Conservation (phyloP, 2,113 vertebrate genomes). For the Scomber colias region DNA sequence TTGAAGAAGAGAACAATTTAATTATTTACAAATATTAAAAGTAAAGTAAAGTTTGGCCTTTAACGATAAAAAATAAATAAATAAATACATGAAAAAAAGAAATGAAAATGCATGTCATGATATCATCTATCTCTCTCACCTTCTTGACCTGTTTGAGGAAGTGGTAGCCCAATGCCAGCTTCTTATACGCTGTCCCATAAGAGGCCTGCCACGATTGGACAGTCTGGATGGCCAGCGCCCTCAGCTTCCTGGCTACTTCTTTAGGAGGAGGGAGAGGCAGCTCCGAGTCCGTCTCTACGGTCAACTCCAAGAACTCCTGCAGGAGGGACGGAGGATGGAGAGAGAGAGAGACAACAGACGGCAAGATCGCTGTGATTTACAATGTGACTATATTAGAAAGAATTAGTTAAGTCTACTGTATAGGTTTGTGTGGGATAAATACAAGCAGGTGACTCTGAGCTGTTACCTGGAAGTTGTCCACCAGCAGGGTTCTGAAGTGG, state of each 20-base stretch:
- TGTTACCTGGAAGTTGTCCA: conserved; percentile 89
- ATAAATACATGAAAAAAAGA: too few species aligned
- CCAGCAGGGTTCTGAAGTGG: conserved; percentile 87
- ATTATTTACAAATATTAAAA: too few species aligned
- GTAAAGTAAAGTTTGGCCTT: not conserved
- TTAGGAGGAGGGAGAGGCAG: conserved; percentile 93
- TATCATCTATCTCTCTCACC: conserved; percentile 78
- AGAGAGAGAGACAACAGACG: not conserved
- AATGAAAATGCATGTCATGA: too few species aligned
- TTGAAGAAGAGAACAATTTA: too few species aligned
- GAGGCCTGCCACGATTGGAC: conserved; percentile 89
- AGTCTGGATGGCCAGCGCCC: conserved; percentile 85
- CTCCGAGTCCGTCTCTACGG: conserved; percentile 89
- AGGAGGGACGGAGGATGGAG: not conserved
- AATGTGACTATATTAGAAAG: not conserved
- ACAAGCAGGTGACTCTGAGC: not conserved
- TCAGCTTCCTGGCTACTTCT: conserved; percentile 90
- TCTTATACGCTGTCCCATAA: conserved; percentile 92
- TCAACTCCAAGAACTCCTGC: conserved; percentile 91
- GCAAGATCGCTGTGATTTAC: too few species aligned
- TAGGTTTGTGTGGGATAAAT: too few species aligned
- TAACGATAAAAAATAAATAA: not conserved
- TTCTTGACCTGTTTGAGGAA: conserved; percentile 93
- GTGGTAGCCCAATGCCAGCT: conserved; percentile 92
- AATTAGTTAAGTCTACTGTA: not conserved